phyloP scores from a whole-genome alignment of 2,797 vertebrate species.

The Acanthopagrus latus region DNA sequence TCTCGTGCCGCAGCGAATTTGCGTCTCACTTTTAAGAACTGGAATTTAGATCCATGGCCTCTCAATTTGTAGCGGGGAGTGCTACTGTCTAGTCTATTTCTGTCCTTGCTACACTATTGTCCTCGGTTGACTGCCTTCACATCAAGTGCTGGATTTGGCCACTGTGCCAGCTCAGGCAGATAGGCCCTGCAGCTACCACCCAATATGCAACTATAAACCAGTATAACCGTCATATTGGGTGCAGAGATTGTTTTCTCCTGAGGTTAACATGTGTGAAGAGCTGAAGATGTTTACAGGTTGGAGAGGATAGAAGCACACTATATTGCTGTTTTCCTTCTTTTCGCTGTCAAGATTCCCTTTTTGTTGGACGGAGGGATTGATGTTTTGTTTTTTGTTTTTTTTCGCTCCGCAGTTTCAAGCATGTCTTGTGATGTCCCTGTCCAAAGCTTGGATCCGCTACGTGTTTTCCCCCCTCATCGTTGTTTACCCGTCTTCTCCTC shows the following conservation, averaged over 20 bases:
- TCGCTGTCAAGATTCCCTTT: constrained; percentile 20
- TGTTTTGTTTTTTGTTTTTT: constrained; percentile 11
- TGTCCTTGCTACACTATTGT: constrained; percentile 79
- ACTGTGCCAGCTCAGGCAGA: constrained; percentile 73
- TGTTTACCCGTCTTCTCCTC: constrained; percentile 25
- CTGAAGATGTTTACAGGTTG: constrained; percentile 23
- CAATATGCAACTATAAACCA: constrained; percentile 64
- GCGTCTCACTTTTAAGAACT: constrained; percentile 47
- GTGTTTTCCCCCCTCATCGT: constrained; percentile 3
- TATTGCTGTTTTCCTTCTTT: constrained; percentile 9
- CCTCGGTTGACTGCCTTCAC: constrained; percentile 78
- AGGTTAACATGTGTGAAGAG: constrained; percentile 24
- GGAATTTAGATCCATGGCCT: constrained; percentile 66
- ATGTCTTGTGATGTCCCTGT: background rate
- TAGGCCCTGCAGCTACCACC: constrained; percentile 70
- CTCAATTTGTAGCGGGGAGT: constrained; percentile 70
- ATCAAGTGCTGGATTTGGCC: constrained; percentile 80
- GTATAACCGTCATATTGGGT: constrained; percentile 51
- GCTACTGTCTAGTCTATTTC: constrained; percentile 80
- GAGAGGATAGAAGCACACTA: constrained; percentile 22
- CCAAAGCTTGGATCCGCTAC: constrained; percentile 13
- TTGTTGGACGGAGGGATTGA: constrained; percentile 19
- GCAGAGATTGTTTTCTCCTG: constrained; percentile 34
- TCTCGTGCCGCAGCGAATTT: constrained; percentile 53
- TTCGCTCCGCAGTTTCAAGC: background rate